Conservation (phyloP, 2,888 invertebrate genomes). For the Xylophagus ater region DNA sequence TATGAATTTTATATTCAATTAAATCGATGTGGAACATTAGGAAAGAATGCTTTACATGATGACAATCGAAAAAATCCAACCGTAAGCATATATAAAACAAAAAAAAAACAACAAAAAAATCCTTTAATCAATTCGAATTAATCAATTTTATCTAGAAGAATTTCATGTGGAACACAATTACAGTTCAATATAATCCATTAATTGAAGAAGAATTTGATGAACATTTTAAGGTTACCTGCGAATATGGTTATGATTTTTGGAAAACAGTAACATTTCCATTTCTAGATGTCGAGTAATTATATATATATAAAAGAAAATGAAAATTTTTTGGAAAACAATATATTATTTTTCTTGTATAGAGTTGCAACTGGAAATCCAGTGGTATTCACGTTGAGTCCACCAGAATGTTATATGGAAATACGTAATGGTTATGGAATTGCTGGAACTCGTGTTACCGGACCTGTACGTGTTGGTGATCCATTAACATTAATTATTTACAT, state of each 20-base stretch:
- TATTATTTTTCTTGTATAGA: slow-evolving; percentile 39
- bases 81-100: slow-evolving; percentile 51
- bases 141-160: slow-evolving; percentile 55
- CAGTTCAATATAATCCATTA: slow-evolving; percentile 84
- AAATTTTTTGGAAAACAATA: neutral
- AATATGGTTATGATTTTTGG: slow-evolving; percentile 94
- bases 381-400: slow-evolving; percentile 83
- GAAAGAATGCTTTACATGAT: slow-evolving; percentile 76
- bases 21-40: slow-evolving; percentile 83
- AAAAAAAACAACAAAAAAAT: too few species aligned
- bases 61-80: slow-evolving; percentile 77
- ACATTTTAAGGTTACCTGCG: slow-evolving; percentile 91
- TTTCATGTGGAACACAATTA: slow-evolving; percentile 94
- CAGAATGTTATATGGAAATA: slow-evolving; percentile 94
- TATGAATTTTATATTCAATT: slow-evolving; percentile 90
- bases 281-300: slow-evolving; percentile 82
- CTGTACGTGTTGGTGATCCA: slow-evolving; percentile 86
- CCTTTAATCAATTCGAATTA: slow-evolving; percentile 7
- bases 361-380: slow-evolving; percentile 92
- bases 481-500: slow-evolving; percentile 86
- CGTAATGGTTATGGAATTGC: slow-evolving; percentile 80
- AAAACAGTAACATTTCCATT: slow-evolving; percentile 93
- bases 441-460: slow-evolving; percentile 75
- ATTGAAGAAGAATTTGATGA: slow-evolving; percentile 92
- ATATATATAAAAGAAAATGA: neutral